A percentile compares a stretch with the other conserved stretches of the same genome.
These are phyloP conservation scores for Pteronotus mesoamericanus DNA, from an alignment of 2,797 vertebrate species.

Conservation along the genomic window DNA sequence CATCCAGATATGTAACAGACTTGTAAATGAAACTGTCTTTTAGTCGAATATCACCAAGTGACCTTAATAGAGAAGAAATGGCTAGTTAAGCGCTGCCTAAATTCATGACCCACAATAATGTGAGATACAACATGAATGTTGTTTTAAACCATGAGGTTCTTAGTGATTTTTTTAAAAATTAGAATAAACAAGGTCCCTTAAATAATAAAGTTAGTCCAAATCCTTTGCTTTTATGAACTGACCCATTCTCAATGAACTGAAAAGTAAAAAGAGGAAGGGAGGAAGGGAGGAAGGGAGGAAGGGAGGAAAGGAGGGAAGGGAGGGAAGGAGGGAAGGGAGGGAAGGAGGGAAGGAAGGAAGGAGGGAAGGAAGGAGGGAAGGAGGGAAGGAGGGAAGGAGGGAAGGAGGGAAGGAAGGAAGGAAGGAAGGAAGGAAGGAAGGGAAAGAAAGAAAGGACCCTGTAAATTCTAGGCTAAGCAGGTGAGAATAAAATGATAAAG, in stretches of 20 bases:
- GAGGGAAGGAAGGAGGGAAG: too few relatives aligned
- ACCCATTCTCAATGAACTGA: not conserved
- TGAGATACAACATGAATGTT: not conserved
- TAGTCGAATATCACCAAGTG: not conserved
- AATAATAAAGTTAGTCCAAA: not conserved
- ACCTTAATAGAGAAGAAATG: conserved; percentile 16
- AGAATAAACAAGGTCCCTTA: not conserved
- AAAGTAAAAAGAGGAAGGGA: not conserved
- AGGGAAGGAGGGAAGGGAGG: too few relatives aligned
- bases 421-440: too few relatives aligned
- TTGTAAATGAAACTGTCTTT: not conserved
- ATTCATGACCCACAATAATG: not conserved
- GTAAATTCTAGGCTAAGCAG: not conserved
- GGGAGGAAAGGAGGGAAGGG: too few relatives aligned
- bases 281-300: too few relatives aligned
- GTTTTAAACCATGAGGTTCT: not conserved
- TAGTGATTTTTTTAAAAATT: not conserved
- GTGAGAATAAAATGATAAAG: not conserved
- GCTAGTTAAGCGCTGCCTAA: not conserved
- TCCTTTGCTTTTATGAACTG: not conserved
- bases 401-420: too few relatives aligned
- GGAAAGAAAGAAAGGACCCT: too few relatives aligned
- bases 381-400: too few relatives aligned
- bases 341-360: too few relatives aligned
- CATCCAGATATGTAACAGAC: not conserved